Base-by-base conservation (phyloP, 2,888 invertebrate species). In the Venustoraphidia nigricollis region DNA sequence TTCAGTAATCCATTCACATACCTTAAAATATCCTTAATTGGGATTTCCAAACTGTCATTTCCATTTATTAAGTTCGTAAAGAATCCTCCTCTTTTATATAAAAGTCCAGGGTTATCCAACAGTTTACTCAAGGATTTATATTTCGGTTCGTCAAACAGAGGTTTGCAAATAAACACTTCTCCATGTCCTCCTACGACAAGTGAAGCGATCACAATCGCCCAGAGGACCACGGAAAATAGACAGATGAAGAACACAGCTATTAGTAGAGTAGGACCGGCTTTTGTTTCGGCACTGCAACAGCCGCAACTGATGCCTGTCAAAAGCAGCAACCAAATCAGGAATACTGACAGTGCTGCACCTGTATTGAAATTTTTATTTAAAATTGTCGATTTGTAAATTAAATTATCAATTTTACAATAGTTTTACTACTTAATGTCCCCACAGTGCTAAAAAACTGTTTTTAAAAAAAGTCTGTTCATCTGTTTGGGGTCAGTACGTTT, bases 101-200 rank as follows among this genome's bases (percentile, higher is more conserved):
- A 65, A 47, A 78, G 72, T 10, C 81, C 81, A 0, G 77, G 79
- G 47, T 72, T 68, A 58, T 87, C 84, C 51, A 87, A 66, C 34
- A 86, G 68, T 52, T 76, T 73, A 48, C 77, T 73, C 41, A 87
- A 64, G 10, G 76, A 72, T 35, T 68, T 67, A 59, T 79, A 86
- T 52, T 80, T 70, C 0, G 79, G 77, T 49, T 75, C 66, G 53
- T 77, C 81, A 68, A 82, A 79, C 39, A 88, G 67, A 0, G 84
- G 79, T 48, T 81, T 77, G 57, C 87, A 88, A 1, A 86, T 66
- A 57, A 84, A 75, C 49, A 78, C 74, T 65, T 81, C 77, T 11
- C 77, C 76, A 58, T 83, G 81, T 13, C 77, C 79, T 11, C 81
- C 76, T 45, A 79, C 61, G 35, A 79, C 66, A 53, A 82, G 73